Evolutionary conservation across 2,888 invertebrate species (phyloP), one percentile per base, ranked within the genome.

Genomic region (Andricus quercusramuli): DNA sequence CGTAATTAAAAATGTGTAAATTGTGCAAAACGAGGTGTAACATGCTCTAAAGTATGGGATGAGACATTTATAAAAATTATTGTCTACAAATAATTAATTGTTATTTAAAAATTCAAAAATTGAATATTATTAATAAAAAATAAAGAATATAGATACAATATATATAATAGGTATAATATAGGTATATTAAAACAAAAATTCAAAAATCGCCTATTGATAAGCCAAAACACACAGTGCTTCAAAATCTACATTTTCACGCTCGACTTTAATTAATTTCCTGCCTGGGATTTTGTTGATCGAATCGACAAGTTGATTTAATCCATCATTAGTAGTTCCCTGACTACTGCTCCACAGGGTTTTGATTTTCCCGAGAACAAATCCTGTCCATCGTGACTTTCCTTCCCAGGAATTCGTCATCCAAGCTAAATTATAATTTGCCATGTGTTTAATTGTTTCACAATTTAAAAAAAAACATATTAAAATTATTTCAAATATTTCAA

Each of bases 281-380:
- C 95, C 95, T 96, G 96, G 94, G 76, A 89, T 84, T 89, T 89
- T 89, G 83, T 84, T 88, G 80, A 90, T 87, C 77, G 92, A 87
- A 78, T 89, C 90, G 85, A 92, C 91, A 90, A 97, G 94, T 93
- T 97, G 97, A 94, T 97, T 97, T 90, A 97, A 95, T 89, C 97
- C 97, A 82, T 95, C 93, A 93, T 95, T 96, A 83, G 96, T 94
- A 85, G 96, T 95, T 84, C 95, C 95, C 78, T 96, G 95, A 91
- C 96, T 96, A 86, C 96, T 95, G 87, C 95, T 96, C 97, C 97
- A 97, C 84, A 98, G 94, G 68, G 97, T 97, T 91, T 97, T 96
- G 93, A 98, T 97, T 94, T 97, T 97, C 91, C 97, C 97, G 93
- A 97, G 95, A 90, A 97, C 96, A 91, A 96, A 93, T 88, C 96